Percentiles rank a stretch among this genome's conserved stretches.
phyloP scores from a whole-genome alignment of 2,113 vertebrate species.

The Corapipo altera region DNA sequence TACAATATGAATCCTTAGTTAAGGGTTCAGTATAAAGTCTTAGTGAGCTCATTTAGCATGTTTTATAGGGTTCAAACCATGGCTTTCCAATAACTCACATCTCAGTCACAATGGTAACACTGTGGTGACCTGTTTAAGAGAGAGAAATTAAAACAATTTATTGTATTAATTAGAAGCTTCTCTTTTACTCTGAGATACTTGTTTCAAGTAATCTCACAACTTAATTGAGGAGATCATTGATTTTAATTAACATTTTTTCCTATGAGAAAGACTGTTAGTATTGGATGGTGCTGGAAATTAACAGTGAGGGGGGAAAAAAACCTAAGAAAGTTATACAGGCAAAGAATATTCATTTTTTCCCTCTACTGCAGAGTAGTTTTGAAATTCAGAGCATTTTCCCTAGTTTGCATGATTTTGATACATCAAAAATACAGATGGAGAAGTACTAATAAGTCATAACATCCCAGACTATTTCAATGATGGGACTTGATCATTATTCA shows the following conservation, averaged over 20 bases:
- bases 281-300: neutral
- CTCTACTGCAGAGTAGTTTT: neutral
- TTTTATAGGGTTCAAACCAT: neutral
- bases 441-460: neutral
- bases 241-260: conserved; percentile 43
- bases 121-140: neutral
- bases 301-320: neutral
- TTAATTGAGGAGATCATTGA: conserved; percentile 24
- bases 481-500: neutral
- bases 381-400: neutral
- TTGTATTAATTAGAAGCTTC: conserved; percentile 15
- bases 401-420: neutral
- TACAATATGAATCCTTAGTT: neutral
- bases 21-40: neutral
- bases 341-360: neutral
- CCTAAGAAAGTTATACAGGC: neutral
- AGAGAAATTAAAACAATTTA: conserved; percentile 17
- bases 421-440: neutral
- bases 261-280: neutral
- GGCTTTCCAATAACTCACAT: neutral
- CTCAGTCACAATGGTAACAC: neutral
- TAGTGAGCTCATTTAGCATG: neutral
- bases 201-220: neutral
- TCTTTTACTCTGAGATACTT: neutral
- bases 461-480: neutral